Base-by-base conservation (phyloP, 2,113 vertebrate species). In the Ciconia maguari region DNA sequence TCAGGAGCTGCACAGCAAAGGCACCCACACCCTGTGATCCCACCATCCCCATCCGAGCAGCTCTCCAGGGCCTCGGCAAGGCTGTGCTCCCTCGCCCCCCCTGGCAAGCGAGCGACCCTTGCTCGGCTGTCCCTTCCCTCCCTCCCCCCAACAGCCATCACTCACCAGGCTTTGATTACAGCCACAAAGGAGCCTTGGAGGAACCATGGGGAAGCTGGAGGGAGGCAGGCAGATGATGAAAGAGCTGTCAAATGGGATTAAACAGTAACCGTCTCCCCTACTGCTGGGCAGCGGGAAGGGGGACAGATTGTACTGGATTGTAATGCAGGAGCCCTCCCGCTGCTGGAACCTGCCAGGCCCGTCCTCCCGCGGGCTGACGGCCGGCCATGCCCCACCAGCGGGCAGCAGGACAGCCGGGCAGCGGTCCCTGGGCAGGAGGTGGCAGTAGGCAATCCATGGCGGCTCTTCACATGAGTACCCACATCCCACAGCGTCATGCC, bases 231-330 rank as follows among this genome's bases (percentile, higher is more conserved):
- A 92, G 93, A 96, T 96, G 97, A 97, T 98, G 96, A 98, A 98
- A 98, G 97, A 97, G 94, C 97, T 97, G 97, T 97, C 97, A 98
- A 95, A 94, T 69, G 83, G 97, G 96, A 98, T 98, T 98, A 98
- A 97, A 96, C 97, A 97, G 95, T 48, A 96, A 96, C 91, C 90
- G 15, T 96, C 95, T 97, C 94, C 92, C 75, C 72, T 91, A 93
- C 93, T 80, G 89, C 93, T 96, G 92, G 96, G 95, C 96, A 93
- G 94, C 30, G 72, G 89, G 93, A 90, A 92, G 90, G 92, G 74
- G 93, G 93, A 89, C 93, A 93, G 96, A 89, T 94, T 95, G 96
- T 93, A 48, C 84, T 5, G 60, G 92, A 87, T 88, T 96, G 90
- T 95, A 61, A 89, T 30, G 92, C 88, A 52, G 65, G 89, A 94